phyloP scores from a whole-genome alignment of 1,140 invertebrate genomes.

The Cepaea nemoralis region DNA sequence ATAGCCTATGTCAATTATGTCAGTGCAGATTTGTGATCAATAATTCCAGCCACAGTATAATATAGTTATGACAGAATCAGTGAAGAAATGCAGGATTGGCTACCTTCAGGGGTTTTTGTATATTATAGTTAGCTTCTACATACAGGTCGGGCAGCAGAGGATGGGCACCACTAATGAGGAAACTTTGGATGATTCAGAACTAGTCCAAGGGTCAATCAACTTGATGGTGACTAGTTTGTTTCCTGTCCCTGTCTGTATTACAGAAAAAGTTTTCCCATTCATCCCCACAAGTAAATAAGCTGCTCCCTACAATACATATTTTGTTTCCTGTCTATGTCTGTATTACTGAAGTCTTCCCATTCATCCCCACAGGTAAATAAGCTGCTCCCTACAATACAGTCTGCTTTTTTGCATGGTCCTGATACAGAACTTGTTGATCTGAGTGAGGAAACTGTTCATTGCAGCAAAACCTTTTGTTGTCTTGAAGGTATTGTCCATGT shows the following conservation, averaged over 20 bases:
- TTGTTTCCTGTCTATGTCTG: background rate
- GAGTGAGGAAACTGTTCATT: background rate
- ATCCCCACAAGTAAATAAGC: background rate
- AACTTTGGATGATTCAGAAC: no score
- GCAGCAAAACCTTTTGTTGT: slow-evolving; percentile 6
- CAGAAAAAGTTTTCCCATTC: background rate
- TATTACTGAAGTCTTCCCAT: background rate
- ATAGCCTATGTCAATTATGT: no score
- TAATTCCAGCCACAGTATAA: no score
- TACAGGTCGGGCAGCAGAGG: no score
- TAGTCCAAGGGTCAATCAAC: no score
- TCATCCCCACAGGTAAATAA: background rate
- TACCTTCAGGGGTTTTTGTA: no score
- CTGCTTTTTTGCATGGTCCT: background rate
- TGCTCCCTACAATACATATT: slow-evolving; percentile 5
- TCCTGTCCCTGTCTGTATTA: background rate
- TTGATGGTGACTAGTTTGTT: no score
- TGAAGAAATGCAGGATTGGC: no score
- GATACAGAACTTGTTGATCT: background rate
- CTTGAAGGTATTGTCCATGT: background rate
- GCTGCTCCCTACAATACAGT: background rate
- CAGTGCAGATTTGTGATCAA: no score
- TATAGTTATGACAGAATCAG: no score
- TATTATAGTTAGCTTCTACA: no score
- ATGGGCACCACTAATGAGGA: no score